phyloP scores from a whole-genome alignment of 2,888 invertebrate species.

The Chymomyza fuscimana region DNA sequence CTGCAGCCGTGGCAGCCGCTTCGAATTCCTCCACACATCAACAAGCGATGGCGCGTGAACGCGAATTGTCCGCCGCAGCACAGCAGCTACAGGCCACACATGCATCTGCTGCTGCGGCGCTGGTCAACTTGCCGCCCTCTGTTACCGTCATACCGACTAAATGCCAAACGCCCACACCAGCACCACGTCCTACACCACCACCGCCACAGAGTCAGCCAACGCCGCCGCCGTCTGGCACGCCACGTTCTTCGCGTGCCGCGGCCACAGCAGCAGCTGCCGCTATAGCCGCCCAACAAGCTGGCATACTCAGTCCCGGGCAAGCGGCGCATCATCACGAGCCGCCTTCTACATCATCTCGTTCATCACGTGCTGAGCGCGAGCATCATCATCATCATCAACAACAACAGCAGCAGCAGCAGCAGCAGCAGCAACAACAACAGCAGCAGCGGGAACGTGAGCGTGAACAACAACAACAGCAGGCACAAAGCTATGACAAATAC shows the following conservation, averaged over 20 bases:
- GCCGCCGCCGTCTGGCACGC: conserved; percentile 72
- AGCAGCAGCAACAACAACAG: conserved; percentile 74
- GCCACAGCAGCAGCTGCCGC: conserved; percentile 67
- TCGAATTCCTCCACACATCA: conserved; percentile 58
- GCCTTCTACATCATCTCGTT: conserved; percentile 44
- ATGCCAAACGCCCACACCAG: conserved; percentile 79
- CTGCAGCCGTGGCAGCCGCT: conserved; percentile 34
- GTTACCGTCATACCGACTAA: conserved; percentile 78
- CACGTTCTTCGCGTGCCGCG: conserved; percentile 74
- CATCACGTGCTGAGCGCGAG: conserved; percentile 63
- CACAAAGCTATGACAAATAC: conserved; percentile 77
- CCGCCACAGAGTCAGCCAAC: conserved; percentile 79
- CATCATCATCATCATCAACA: conserved; percentile 65
- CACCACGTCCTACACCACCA: conserved; percentile 82
- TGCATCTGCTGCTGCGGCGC: conserved; percentile 63
- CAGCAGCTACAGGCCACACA: conserved; percentile 61
- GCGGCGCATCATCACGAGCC: conserved; percentile 66
- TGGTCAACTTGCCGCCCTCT: conserved; percentile 76
- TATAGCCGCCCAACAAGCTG: conserved; percentile 59
- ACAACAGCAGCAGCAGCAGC: conserved; percentile 65
- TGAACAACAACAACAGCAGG: conserved; percentile 72
- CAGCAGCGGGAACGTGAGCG: conserved; percentile 62
- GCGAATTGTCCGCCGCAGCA: conserved; percentile 66
- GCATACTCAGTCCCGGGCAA: conserved; percentile 63
- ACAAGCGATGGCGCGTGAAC: conserved; percentile 52